Conservation (phyloP, 2,888 invertebrate genomes). For the Camponotus fellah region DNA sequence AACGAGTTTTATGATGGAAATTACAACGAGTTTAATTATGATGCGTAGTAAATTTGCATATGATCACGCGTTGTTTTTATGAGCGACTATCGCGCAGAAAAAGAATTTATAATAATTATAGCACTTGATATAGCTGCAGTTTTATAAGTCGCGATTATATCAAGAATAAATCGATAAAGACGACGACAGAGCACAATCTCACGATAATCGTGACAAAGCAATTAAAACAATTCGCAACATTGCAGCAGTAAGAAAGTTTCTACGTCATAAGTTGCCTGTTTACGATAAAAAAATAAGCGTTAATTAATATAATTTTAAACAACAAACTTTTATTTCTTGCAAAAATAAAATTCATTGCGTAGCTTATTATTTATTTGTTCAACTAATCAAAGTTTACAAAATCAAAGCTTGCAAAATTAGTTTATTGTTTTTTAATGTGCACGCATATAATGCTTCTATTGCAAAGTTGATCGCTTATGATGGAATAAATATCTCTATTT, state of each 20-base stretch:
- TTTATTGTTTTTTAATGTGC: neutral
- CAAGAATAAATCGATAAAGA: constrained; percentile 3
- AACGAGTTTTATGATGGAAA: neutral
- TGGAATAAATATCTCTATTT: neutral
- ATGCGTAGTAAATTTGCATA: constrained; percentile 18
- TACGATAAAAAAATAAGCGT: neutral
- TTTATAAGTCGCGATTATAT: constrained; percentile 3
- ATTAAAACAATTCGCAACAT: neutral
- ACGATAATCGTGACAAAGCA: neutral
- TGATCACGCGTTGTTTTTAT: constrained; percentile 34
- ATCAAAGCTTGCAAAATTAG: neutral
- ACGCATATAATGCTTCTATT: neutral
- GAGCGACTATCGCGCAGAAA: neutral
- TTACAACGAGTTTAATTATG: constrained; percentile 5
- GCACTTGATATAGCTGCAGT: neutral
- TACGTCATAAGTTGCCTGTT: neutral
- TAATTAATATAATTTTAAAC: neutral
- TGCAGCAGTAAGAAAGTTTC: neutral
- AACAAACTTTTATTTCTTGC: neutral
- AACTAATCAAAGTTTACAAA: neutral
- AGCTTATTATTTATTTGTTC: neutral
- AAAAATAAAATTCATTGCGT: constrained; percentile 1
- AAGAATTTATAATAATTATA: constrained; percentile 10
- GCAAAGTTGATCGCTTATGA: neutral
- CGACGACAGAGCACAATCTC: constrained; percentile 3